These are phyloP conservation scores for Zaprionus capensis DNA, from an alignment of 1,140 invertebrate species.

Conservation along the genomic window DNA sequence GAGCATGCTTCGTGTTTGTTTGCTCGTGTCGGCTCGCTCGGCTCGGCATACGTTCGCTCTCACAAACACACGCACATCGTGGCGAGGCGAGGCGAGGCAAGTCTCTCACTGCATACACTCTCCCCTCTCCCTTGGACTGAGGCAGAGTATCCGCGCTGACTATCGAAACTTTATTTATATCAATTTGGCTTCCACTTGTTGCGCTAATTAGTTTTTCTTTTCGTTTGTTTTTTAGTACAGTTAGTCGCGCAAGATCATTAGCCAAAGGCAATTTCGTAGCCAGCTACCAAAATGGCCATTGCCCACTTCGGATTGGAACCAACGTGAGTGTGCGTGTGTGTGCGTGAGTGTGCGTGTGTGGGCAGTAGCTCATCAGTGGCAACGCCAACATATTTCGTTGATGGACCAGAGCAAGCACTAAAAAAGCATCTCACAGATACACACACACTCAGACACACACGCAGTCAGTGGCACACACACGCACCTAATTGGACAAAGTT, in stretches of 20 bases:
- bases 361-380: slow-evolving; percentile 46
- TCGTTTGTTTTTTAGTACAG: slow-evolving; percentile 25
- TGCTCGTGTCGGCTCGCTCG: background rate
- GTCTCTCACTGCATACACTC: background rate
- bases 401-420: slow-evolving; percentile 33
- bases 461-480: slow-evolving; percentile 21
- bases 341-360: slow-evolving; percentile 43
- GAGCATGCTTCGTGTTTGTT: background rate
- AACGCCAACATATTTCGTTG: slow-evolving; percentile 49
- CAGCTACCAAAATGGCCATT: slow-evolving; percentile 45
- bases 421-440: slow-evolving; percentile 47
- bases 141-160: slow-evolving; percentile 11
- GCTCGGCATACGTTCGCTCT: background rate
- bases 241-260: slow-evolving; percentile 39
- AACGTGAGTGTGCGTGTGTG: background rate
- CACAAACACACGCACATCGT: background rate
- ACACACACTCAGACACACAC: slow-evolving; percentile 18
- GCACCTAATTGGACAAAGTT: slow-evolving; percentile 53
- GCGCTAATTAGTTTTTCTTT: slow-evolving; percentile 35
- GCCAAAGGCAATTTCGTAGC: slow-evolving; percentile 2
- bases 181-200: slow-evolving; percentile 43
- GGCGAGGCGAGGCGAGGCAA: background rate
- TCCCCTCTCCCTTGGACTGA: background rate
- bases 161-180: slow-evolving; percentile 32
- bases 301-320: slow-evolving; percentile 24